A percentile compares a stretch with the other conserved stretches of the same genome.
phyloP scores from a whole-genome alignment of 2,113 vertebrate genomes.

The Beaufortia kweichowensis region DNA sequence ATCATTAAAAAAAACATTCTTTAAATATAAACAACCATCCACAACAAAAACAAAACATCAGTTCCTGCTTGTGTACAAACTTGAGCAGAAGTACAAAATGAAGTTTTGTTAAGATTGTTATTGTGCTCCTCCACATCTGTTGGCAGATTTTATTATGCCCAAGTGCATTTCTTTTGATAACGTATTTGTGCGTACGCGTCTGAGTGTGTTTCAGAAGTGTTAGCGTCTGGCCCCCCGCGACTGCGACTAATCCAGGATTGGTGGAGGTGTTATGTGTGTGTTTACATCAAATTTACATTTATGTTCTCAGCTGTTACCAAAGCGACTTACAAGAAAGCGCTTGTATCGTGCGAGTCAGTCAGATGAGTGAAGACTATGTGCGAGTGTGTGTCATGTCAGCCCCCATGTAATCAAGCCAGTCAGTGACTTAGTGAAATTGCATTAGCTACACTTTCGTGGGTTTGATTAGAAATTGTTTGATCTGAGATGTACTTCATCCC shows the following conservation, averaged over 20 bases:
- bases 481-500: constrained; percentile 69
- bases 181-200: neutral
- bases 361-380: constrained; percentile 19
- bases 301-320: constrained; percentile 28
- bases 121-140: constrained; percentile 13
- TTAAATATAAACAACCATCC: constrained; percentile 5
- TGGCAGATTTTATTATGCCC: neutral
- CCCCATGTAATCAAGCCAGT: constrained; percentile 77
- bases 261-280: constrained; percentile 40
- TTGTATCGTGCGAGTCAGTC: constrained; percentile 17
- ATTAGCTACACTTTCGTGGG: constrained; percentile 79
- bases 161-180: constrained; percentile 5
- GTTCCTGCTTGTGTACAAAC: neutral
- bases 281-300: constrained; percentile 27
- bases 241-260: constrained; percentile 70
- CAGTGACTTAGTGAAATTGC: constrained; percentile 84
- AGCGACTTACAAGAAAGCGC: constrained; percentile 17
- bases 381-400: constrained; percentile 28
- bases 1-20: neutral
- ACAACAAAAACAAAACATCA: neutral
- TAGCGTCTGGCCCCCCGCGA: constrained; percentile 25
- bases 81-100: neutral
- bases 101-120: neutral
- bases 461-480: constrained; percentile 79
- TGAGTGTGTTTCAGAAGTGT: constrained; percentile 9